phyloP scores from a whole-genome alignment of 2,888 invertebrate genomes.

The Ophion obscuratus region DNA sequence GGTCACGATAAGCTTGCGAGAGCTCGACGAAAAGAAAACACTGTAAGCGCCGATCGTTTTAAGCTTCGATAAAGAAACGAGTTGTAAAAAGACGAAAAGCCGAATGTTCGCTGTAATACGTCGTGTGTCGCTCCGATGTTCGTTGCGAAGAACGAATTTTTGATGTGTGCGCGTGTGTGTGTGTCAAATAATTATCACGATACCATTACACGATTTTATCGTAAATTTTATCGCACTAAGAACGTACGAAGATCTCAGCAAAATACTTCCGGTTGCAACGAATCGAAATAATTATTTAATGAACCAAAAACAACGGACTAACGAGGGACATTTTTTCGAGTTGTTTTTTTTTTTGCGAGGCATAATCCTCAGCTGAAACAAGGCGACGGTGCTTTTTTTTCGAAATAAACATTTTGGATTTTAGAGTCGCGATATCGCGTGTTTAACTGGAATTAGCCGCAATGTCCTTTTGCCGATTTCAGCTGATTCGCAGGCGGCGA shows the following conservation, averaged over 20 bases:
- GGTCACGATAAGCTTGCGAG: conserved; percentile 42
- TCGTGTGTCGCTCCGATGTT: neutral
- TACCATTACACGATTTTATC: neutral
- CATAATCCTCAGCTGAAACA: neutral
- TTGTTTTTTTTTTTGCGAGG: neutral
- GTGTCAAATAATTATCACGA: neutral
- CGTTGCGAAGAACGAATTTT: neutral
- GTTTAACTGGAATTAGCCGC: neutral
- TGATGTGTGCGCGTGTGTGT: neutral
- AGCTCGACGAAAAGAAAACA: conserved; percentile 22
- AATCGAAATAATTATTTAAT: neutral
- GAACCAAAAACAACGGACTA: no score
- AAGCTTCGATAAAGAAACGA: conserved; percentile 5
- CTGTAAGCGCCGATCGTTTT: conserved; percentile 26
- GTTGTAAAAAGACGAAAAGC: neutral
- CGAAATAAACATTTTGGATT: neutral
- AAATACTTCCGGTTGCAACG: neutral
- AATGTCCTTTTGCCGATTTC: neutral
- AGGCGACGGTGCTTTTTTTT: neutral
- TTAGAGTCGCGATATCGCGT: neutral
- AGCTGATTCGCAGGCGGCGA: neutral
- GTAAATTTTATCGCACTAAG: neutral
- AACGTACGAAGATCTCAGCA: neutral
- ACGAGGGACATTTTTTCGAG: neutral
- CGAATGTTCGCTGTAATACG: conserved; percentile 5